A percentile compares a stretch with the other conserved stretches of the same genome.
Evolutionary conservation across 2,888 invertebrate genomes (phyloP).

Genomic region (Brenthis hecate): DNA sequence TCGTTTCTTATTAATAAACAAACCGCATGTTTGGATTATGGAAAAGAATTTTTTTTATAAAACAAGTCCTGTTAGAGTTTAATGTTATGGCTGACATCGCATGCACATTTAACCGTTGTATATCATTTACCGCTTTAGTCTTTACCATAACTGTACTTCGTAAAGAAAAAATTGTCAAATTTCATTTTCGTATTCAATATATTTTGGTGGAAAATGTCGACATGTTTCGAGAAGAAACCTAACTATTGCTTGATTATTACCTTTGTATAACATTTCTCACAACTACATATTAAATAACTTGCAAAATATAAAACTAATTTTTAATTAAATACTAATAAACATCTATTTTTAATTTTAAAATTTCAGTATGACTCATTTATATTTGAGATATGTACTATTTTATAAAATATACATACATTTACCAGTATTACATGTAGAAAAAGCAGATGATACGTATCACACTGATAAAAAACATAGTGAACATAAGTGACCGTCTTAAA

Average conservation of each 20-base stretch:
- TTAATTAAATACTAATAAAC: too few relatives aligned
- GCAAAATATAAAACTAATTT: too few relatives aligned
- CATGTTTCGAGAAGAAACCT: neutral
- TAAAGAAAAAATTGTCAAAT: constrained; percentile 35
- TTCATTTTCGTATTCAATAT: constrained; percentile 17
- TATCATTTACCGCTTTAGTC: constrained; percentile 54
- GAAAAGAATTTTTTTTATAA: constrained; percentile 44
- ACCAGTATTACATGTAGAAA: neutral
- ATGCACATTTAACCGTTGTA: constrained; percentile 64
- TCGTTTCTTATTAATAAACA: constrained; percentile 60
- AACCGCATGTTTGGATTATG: constrained; percentile 36
- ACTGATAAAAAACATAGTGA: neutral
- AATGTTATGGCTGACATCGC: constrained; percentile 68
- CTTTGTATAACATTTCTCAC: too few relatives aligned
- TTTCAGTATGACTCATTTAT: too few relatives aligned
- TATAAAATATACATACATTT: constrained; percentile 6
- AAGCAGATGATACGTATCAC: too few relatives aligned
- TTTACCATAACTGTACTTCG: constrained; percentile 56
- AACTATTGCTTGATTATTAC: neutral
- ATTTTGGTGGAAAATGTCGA: constrained; percentile 15
- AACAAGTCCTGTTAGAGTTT: constrained; percentile 52
- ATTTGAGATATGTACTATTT: too few relatives aligned
- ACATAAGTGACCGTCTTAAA: constrained; percentile 23
- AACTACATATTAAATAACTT: too few relatives aligned
- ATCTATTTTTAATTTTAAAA: too few relatives aligned